Percentiles rank a stretch among this genome's conserved stretches.
phyloP scores from a whole-genome alignment of 2,888 invertebrate genomes.

The Spodoptera littoralis region DNA sequence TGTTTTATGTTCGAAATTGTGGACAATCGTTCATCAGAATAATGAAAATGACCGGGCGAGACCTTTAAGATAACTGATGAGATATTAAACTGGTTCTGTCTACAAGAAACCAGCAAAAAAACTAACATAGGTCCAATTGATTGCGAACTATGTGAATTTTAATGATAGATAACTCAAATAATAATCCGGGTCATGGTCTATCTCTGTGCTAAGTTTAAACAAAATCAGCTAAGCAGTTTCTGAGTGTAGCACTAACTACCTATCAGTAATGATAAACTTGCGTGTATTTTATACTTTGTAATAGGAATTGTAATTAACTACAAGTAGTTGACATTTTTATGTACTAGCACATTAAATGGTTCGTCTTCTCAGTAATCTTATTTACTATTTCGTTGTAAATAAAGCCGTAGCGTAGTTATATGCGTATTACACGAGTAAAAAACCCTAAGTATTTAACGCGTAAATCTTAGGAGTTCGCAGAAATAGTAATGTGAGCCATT shows the following conservation, averaged over 20 bases:
- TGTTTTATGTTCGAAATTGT: constrained; percentile 19
- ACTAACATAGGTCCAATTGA: too few relatives aligned
- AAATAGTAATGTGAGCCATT: constrained; percentile 60
- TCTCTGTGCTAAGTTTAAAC: too few relatives aligned
- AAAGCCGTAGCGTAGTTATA: constrained; percentile 1
- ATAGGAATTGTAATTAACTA: constrained; percentile 1
- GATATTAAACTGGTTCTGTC: neutral
- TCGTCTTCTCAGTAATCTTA: constrained; percentile 15
- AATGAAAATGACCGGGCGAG: constrained; percentile 12
- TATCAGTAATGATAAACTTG: too few relatives aligned
- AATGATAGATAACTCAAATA: too few relatives aligned
- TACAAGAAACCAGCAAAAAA: neutral
- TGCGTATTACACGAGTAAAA: constrained; percentile 30
- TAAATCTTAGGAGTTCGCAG: constrained; percentile 54
- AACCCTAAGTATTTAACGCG: constrained; percentile 26
- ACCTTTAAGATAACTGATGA: constrained; percentile 20
- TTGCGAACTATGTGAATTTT: neutral
- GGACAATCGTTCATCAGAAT: constrained; percentile 1
- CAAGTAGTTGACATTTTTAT: constrained; percentile 3
- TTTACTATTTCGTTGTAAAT: constrained; percentile 7
- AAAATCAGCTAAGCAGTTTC: too few relatives aligned
- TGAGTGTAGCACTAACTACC: too few relatives aligned
- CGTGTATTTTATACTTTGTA: too few relatives aligned
- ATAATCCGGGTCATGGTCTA: too few relatives aligned
- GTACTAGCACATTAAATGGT: neutral